These are phyloP conservation scores for Idaea aversata DNA, from an alignment of 2,888 invertebrate species.

Conservation along the genomic window DNA sequence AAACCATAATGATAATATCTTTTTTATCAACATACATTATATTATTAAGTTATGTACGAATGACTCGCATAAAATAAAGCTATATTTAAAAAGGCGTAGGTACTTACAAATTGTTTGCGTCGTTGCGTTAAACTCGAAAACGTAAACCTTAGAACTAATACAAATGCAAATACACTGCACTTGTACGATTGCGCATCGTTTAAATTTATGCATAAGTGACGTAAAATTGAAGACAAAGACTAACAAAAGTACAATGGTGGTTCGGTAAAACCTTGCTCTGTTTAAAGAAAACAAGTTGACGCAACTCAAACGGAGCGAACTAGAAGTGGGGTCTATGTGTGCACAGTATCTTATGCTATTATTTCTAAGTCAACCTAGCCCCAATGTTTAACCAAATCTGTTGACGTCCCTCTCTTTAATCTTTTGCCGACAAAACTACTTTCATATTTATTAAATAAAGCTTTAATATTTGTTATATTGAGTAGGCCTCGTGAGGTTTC, in stretches of 20 bases:
- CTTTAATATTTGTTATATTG: constrained; percentile 30
- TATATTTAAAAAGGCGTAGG: constrained; percentile 7
- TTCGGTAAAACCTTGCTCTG: constrained; percentile 53
- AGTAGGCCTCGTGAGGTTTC: constrained; percentile 20
- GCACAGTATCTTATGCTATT: constrained; percentile 75
- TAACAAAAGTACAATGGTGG: constrained; percentile 37
- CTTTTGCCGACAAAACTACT: constrained; percentile 63
- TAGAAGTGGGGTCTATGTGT: constrained; percentile 66
- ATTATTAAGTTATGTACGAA: neutral
- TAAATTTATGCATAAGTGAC: constrained; percentile 35
- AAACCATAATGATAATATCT: too few relatives aligned
- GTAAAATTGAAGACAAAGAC: constrained; percentile 33
- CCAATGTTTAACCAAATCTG: constrained; percentile 74
- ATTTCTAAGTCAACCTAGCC: constrained; percentile 73
- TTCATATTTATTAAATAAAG: constrained; percentile 48
- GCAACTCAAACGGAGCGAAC: constrained; percentile 64
- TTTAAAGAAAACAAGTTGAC: constrained; percentile 74
- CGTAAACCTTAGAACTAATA: constrained; percentile 7
- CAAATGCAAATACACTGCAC: constrained; percentile 10
- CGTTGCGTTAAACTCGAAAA: neutral
- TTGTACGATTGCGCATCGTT: constrained; percentile 13
- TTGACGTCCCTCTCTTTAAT: constrained; percentile 69
- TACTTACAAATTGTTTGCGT: constrained; percentile 21
- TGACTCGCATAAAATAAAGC: neutral
- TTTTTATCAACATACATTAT: neutral